Evolutionary conservation across 2,113 vertebrate species (phyloP).

Genomic region (Phaethon lepturus): DNA sequence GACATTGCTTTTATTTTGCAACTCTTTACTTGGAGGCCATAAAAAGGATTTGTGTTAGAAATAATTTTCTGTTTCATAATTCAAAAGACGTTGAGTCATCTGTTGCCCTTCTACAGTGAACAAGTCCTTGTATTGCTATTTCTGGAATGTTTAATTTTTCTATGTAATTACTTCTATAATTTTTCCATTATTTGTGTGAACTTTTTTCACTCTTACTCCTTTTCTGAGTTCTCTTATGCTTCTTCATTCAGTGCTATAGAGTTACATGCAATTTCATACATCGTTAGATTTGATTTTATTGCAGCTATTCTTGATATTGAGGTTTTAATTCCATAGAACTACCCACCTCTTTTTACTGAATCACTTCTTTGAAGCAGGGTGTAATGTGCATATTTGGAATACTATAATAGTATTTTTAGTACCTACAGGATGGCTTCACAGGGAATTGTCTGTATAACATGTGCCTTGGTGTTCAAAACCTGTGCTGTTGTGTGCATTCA

Average conservation of each 20-base stretch:
- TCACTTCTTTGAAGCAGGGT: not conserved
- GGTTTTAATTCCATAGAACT: not conserved
- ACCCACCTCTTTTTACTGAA: constrained; percentile 16
- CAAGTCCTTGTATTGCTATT: not conserved
- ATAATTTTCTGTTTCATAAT: not conserved
- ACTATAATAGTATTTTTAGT: not conserved
- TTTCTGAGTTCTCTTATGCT: not conserved
- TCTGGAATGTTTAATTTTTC: not conserved
- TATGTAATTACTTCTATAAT: not conserved
- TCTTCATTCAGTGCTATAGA: not conserved
- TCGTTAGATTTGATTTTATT: constrained; percentile 18
- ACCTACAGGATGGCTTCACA: not conserved
- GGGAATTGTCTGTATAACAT: not conserved
- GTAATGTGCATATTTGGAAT: not conserved
- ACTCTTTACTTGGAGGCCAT: not conserved
- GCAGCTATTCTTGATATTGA: constrained; percentile 3
- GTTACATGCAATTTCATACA: not conserved
- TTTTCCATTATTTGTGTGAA: not conserved
- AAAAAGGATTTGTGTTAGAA: not conserved
- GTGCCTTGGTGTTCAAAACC: not conserved
- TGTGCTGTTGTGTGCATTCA: not conserved
- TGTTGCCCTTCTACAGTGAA: not conserved
- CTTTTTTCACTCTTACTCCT: not conserved
- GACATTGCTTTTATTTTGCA: not conserved
- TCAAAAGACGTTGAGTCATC: not conserved